A percentile compares a stretch with the other conserved stretches of the same genome.
Conservation (phyloP, 2,113 vertebrate genomes). For the Lasiurus borealis region DNA sequence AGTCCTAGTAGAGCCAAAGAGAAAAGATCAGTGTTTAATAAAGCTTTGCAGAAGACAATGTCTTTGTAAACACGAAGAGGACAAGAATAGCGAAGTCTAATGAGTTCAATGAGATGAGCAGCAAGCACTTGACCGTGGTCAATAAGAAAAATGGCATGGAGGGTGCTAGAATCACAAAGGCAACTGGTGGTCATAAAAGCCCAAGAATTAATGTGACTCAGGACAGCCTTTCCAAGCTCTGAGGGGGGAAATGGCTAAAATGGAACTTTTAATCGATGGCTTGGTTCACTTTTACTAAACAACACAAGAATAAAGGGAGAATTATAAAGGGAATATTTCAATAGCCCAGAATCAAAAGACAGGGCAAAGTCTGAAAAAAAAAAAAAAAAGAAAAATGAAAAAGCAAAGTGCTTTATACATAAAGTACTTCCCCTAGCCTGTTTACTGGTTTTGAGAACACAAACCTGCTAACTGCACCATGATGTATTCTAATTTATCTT, state of each 20-base stretch:
- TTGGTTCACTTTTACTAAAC: neutral
- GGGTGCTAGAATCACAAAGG: neutral
- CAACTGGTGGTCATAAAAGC: neutral
- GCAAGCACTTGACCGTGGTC: neutral
- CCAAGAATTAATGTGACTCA: neutral
- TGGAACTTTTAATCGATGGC: neutral
- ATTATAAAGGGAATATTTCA: neutral
- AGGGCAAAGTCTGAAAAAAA: neutral
- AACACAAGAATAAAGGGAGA: neutral
- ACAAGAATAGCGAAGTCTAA: neutral
- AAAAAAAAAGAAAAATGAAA: neutral
- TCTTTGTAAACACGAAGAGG: neutral
- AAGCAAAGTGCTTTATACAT: neutral
- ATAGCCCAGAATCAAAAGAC: neutral
- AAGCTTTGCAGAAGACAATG: neutral
- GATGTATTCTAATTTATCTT: conserved; percentile 69
- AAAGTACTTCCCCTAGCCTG: conserved; percentile 53
- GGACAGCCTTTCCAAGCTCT: neutral
- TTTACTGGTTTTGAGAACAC: conserved; percentile 64
- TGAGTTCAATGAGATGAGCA: neutral
- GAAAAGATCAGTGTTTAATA: neutral
- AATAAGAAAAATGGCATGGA: neutral
- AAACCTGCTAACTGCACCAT: conserved; percentile 53
- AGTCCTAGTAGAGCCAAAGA: neutral
- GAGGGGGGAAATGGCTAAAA: neutral